phyloP scores from a whole-genome alignment of 2,888 invertebrate genomes.

The Ptychoptera contaminata region DNA sequence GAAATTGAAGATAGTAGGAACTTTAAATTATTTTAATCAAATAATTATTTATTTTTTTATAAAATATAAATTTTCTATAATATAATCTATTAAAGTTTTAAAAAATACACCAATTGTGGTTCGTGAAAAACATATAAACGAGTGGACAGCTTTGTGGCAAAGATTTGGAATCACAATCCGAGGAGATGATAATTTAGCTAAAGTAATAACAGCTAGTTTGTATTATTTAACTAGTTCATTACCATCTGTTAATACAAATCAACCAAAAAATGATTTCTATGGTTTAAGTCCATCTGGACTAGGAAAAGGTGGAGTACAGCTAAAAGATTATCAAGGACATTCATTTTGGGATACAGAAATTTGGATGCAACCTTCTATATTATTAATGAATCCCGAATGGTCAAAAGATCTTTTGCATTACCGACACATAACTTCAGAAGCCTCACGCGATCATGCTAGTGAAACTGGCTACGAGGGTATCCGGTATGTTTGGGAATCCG shows the following conservation, averaged over 20 bases:
- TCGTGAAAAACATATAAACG: not conserved
- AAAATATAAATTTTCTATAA: too few species aligned
- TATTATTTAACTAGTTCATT: slow-evolving; percentile 41
- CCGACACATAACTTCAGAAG: slow-evolving; percentile 33
- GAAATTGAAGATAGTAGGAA: not conserved
- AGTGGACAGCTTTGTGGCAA: slow-evolving; percentile 3
- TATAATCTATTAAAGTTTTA: too few species aligned
- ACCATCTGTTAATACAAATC: slow-evolving; percentile 34
- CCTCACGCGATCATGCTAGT: slow-evolving; percentile 36
- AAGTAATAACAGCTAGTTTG: slow-evolving; percentile 28
- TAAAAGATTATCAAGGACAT: slow-evolving; percentile 36
- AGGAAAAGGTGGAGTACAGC: slow-evolving; percentile 30
- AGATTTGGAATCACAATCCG: slow-evolving; percentile 2
- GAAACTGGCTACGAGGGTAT: slow-evolving; percentile 34
- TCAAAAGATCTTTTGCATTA: slow-evolving; percentile 36
- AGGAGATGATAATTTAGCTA: not conserved
- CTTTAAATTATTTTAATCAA: not conserved
- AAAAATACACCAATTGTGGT: not conserved
- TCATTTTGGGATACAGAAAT: slow-evolving; percentile 49
- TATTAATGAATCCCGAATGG: slow-evolving; percentile 35
- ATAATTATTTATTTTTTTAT: not conserved
- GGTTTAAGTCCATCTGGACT: slow-evolving; percentile 43
- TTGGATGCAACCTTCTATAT: slow-evolving; percentile 43
- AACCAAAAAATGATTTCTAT: slow-evolving; percentile 32
- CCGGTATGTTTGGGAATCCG: slow-evolving; percentile 47